These are phyloP conservation scores for Varecia variegata DNA, from an alignment of 2,797 vertebrate species.

Conservation along the genomic window DNA sequence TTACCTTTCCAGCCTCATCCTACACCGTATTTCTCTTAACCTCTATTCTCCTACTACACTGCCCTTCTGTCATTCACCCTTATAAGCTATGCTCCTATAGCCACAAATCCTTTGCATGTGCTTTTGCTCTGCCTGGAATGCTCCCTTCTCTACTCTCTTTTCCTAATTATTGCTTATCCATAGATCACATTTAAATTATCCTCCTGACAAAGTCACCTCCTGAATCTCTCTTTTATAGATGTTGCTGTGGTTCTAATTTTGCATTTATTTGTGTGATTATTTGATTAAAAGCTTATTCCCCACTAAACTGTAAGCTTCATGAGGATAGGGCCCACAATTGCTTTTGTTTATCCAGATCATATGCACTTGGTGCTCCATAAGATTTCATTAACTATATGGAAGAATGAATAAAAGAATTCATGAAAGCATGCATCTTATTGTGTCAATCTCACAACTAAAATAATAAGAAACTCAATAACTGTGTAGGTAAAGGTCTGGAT, in stretches of 20 bases:
- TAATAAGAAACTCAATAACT: not conserved
- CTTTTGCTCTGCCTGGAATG: not conserved
- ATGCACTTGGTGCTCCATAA: not conserved
- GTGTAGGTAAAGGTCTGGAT: not conserved
- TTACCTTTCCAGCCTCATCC: not conserved
- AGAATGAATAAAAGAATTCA: not conserved
- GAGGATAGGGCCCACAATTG: not conserved
- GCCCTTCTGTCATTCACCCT: not conserved
- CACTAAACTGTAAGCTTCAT: not conserved
- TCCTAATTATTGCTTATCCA: not conserved
- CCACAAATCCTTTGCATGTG: not conserved
- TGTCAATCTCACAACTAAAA: not conserved
- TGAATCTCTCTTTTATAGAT: not conserved
- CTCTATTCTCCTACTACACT: not conserved
- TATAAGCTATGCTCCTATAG: not conserved
- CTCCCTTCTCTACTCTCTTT: not conserved
- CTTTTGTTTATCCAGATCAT: not conserved
- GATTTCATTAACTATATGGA: not conserved
- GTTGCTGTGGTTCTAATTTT: not conserved
- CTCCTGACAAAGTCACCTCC: not conserved
- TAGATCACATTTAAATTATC: not conserved
- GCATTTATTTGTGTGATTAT: slow-evolving; percentile 1
- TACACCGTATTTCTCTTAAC: rapidly evolving
- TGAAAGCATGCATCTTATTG: not conserved
- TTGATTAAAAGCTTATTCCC: not conserved